Evolutionary conservation across 2,888 invertebrate genomes (phyloP), one percentile per base, ranked within the genome.

Genomic region (Digitonthophagus gazella): DNA sequence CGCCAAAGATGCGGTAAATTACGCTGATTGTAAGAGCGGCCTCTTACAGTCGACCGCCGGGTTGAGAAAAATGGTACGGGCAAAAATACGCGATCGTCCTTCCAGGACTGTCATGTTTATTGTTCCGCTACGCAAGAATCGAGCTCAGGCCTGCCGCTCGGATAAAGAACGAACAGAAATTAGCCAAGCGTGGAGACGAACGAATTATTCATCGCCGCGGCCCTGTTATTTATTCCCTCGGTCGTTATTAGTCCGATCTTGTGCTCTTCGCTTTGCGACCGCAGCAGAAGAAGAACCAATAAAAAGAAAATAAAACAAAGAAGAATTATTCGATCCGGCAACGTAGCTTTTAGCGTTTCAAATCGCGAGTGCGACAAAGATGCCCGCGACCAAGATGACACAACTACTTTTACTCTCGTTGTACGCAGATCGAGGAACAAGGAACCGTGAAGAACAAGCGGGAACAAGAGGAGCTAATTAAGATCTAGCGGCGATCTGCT

Each of bases 21-120:
- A 44, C 28, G 28, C 28, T 44, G 28, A 44, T 44, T 44, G 28
- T 44, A 11, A 44, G 28, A 44, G n/a, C n/a, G n/a, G n/a, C n/a
- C n/a, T n/a, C n/a, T n/a, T n/a, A n/a, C n/a, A n/a, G 3, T 44
- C 28, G 28, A 44, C 28, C 28, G 28, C 28, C 28, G 28, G 28
- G 28, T 44, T 11, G 28, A 11, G 28, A 44, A 44, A 44, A 44
- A 44, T 44, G 28, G 11, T 11, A 8, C 28, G 28, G 28, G 28
- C 28, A 44, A 44, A 44, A 44, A 44, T 44, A 44, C 28, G 28
- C 28, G 3, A 44, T 44, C 28, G 28, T 44, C 28, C 28, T 44
- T 44, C 28, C 6, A 44, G 28, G 28, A 44, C 28, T 68, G 68
- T 68, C 68, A 68, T 68, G 68, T 68, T 68, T 68, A 68, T 68